Conservation (phyloP, 2,113 vertebrate genomes). For the Passerina amoena region DNA sequence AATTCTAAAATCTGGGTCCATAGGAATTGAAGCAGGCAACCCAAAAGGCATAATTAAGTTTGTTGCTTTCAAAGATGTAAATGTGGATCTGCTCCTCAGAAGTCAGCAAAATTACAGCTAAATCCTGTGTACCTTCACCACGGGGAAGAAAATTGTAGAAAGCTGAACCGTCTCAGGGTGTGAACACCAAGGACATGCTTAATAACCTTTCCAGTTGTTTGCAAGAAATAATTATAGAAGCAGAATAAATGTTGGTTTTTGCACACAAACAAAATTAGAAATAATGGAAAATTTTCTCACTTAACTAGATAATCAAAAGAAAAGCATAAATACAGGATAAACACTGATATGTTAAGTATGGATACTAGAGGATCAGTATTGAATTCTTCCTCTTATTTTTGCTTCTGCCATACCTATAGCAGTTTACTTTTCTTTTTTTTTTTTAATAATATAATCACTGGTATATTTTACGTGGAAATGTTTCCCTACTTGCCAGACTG, state of each 20-base stretch:
- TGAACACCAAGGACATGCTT: not conserved
- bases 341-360: not conserved
- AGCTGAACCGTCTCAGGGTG: not conserved
- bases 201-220: not conserved
- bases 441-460: fast-evolving
- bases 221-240: not conserved
- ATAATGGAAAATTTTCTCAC: not conserved
- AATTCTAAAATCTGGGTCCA: not conserved
- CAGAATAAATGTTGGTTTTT: not conserved
- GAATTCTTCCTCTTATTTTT: not conserved
- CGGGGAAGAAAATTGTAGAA: not conserved
- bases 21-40: not conserved
- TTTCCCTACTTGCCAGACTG: not conserved
- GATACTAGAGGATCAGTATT: not conserved
- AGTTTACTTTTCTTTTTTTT: not conserved
- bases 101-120: not conserved
- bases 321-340: not conserved
- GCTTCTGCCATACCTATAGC: not conserved
- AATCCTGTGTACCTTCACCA: not conserved
- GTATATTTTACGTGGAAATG: not conserved
- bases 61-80: not conserved
- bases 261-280: not conserved
- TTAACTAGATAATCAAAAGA: not conserved
- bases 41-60: not conserved
- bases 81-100: not conserved